These are phyloP conservation scores for Yponomeuta sedellus DNA, from an alignment of 2,888 invertebrate species.

Conservation along the genomic window DNA sequence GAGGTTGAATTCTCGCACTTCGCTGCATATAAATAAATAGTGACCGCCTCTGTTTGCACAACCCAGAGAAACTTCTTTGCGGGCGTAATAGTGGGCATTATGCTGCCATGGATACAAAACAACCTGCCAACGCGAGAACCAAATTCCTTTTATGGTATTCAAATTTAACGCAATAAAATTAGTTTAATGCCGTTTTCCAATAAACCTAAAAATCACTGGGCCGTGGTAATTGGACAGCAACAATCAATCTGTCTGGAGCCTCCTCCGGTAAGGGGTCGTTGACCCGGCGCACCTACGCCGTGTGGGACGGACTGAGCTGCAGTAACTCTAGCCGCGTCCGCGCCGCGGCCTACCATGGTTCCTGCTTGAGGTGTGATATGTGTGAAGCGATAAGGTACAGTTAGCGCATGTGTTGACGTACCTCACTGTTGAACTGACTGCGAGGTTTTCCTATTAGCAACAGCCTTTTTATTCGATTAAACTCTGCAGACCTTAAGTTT, in stretches of 20 bases:
- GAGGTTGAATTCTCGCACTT: background rate
- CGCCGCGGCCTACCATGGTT: constrained; percentile 38
- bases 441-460: background rate
- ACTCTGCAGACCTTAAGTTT: background rate
- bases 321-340: constrained; percentile 22
- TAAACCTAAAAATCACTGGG: background rate
- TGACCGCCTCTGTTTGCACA: background rate
- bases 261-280: constrained; percentile 36
- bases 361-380: constrained; percentile 21
- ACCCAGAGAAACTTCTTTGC: background rate
- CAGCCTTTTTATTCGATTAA: background rate
- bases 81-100: background rate
- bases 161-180: background rate
- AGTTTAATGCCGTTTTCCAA: background rate
- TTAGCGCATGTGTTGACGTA: constrained; percentile 10
- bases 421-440: background rate
- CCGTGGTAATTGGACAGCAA: constrained; percentile 1
- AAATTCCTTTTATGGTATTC: background rate
- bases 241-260: constrained; percentile 45
- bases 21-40: background rate
- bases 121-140: background rate
- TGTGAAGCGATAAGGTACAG: constrained; percentile 19
- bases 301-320: constrained; percentile 42
- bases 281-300: constrained; percentile 41
- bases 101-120: background rate